Evolutionary conservation across 2,888 invertebrate genomes (phyloP), one percentile per base, ranked within the genome.

Genomic region (Ptychoptera contaminata): DNA sequence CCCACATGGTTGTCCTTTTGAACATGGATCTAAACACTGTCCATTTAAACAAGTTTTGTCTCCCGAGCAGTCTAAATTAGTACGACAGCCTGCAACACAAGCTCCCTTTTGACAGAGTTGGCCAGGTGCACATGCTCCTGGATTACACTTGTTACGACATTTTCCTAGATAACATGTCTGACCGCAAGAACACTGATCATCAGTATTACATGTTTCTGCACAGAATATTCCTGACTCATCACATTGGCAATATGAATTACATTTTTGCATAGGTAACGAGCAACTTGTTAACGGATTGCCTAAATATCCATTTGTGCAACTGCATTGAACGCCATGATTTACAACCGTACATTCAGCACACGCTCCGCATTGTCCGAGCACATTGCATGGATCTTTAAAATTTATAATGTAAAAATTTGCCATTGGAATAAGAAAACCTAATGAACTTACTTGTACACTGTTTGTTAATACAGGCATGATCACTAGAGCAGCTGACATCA

Each of bases 251-350:
- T 71, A 71, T 1, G 79, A 78, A 55, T 83, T 79, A 57, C 91
- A 91, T 43, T 74, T 70, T 41, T 74, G 67, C 45, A 77, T 75
- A 41, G 82, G 81, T 59, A 76, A 74, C 42, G 75, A 74, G 57
- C 92, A 92, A 51, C 80, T 76, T 2, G 79, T 75, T 6, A 84
- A 68, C 2, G 91, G 83, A 64, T 91, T 84, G 1, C 91, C 91
- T 34, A 82, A 72, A 54, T 81, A 85, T 56, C 82, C 81, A 41
- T 74, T 68, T 2, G 86, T 81, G 55, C 92, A 92, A 57, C 80
- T 84, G 58, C 92, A 92, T 57, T 86, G 85, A 1, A 82, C 80
- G 29, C 82, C 79, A 58, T 91, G 91, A 60, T 85, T 85, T 44
- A 79, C 72, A 3, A 88, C 87, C 55, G 76, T 72, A 56, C 91